Evolutionary conservation across 1,140 invertebrate species (phyloP), one percentile per base, ranked within the genome.

Genomic region (Nasonia longicornis): DNA sequence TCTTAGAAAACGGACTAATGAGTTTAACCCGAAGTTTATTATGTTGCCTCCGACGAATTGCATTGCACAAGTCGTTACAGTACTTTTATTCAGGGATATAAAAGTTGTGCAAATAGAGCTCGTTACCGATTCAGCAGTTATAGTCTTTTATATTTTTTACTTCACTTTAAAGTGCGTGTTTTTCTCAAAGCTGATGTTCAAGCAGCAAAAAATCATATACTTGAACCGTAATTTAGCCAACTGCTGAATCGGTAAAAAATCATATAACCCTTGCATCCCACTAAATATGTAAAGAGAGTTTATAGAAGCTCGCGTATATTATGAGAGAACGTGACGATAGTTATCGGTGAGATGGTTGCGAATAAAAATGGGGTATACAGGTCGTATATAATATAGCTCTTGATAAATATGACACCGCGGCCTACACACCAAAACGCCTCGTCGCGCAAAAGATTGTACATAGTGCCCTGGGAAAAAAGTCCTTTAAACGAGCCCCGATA

Each of bases 401-500:
- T 71, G 77, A 29, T 72, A 64, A 63, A 72, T 4, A 45, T 29
- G n/a, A 14, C 29, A 29, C 52, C 31, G 14, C 38, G 38, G 38
- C 26, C 35, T 31, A 52, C 64, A 64, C 67, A 64, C 67, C 48
- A 81, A 76, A 77, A 77, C 45, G 20, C 69, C 52, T 31, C 48
- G 31, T 71, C 69, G 48, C 58, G 38, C 26, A 72, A 63, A 70
- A 70, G 38, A 75, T 81, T 77, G 80, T 77, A 72, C 73, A 45
- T 76, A 77, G 69, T 77, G 73, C 74, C 74, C 80, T 81, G 73
- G 74, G 64, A 72, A 70, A 81, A 81, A 77, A 77, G 67, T 71
- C 48, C 74, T 77, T 77, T 77, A 71, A 81, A 81, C 80, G 16
- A 4, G 16, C 52, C 7, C 12, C 48, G 48, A 10, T 14, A 20